Evolutionary conservation across 2,113 vertebrate genomes (phyloP).

Genomic region (Theristicus caerulescens): DNA sequence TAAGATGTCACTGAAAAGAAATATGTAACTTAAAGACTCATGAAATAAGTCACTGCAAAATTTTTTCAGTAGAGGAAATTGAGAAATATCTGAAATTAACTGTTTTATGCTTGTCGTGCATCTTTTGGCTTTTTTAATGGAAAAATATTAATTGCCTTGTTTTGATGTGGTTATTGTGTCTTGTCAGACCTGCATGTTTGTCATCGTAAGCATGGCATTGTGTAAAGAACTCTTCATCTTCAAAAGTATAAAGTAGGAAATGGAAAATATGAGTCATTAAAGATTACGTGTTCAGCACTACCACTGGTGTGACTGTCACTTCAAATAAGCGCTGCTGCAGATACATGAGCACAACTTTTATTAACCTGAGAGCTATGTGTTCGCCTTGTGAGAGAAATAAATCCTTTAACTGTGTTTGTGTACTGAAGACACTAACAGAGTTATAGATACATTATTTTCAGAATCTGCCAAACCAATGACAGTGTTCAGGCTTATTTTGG

Average conservation of each 20-base stretch:
- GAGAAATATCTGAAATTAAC: neutral
- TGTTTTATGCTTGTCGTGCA: neutral
- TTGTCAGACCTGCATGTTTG: neutral
- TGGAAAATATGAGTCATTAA: neutral
- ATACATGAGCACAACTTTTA: neutral
- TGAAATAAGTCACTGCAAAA: neutral
- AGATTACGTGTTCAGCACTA: neutral
- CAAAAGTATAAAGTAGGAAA: neutral
- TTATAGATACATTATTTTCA: neutral
- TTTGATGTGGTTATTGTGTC: neutral
- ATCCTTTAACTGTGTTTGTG: neutral
- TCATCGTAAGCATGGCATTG: neutral
- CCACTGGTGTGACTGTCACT: neutral
- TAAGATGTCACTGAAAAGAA: neutral
- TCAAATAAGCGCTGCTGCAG: neutral
- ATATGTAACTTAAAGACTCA: no score
- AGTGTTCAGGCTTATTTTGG: neutral
- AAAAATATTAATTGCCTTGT: neutral
- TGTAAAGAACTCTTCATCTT: neutral
- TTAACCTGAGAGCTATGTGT: neutral
- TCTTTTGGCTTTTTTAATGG: neutral
- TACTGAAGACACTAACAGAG: neutral
- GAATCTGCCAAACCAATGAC: neutral
- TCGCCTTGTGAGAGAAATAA: neutral
- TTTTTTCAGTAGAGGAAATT: neutral